These are phyloP conservation scores for Peromyscus nudipes DNA, from an alignment of 2,797 vertebrate species.

Conservation along the genomic window DNA sequence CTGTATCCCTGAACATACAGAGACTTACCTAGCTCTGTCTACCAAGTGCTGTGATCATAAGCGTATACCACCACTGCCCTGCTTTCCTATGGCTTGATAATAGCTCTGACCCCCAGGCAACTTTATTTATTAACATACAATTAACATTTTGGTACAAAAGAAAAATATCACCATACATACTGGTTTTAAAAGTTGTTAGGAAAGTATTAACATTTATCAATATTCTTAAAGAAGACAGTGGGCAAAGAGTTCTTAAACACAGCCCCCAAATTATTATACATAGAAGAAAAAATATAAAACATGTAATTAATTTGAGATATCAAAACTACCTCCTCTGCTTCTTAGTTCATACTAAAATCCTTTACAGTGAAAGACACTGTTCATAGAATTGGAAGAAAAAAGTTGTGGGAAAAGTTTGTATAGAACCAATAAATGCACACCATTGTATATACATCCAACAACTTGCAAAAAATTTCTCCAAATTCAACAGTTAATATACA, in stretches of 20 bases:
- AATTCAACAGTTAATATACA: background rate
- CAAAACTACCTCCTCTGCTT: background rate
- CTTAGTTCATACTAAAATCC: background rate
- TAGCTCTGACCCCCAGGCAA: no score
- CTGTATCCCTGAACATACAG: no score
- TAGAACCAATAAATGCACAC: background rate
- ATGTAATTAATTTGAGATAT: background rate
- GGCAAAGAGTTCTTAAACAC: background rate
- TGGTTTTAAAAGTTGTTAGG: background rate
- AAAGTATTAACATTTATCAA: background rate
- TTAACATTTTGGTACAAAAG: no score
- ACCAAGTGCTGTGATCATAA: no score
- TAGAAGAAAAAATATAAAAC: background rate
- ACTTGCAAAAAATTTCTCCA: background rate
- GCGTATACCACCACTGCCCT: no score
- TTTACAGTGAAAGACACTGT: background rate
- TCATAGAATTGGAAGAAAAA: background rate
- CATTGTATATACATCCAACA: background rate
- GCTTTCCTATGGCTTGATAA: no score
- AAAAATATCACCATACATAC: no score
- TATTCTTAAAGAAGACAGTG: background rate
- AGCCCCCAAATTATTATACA: background rate
- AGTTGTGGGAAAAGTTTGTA: background rate
- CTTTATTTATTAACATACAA: no score
- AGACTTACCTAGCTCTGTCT: no score